phyloP scores from a whole-genome alignment of 2,888 invertebrate genomes.

The Protophormia terraenovae region DNA sequence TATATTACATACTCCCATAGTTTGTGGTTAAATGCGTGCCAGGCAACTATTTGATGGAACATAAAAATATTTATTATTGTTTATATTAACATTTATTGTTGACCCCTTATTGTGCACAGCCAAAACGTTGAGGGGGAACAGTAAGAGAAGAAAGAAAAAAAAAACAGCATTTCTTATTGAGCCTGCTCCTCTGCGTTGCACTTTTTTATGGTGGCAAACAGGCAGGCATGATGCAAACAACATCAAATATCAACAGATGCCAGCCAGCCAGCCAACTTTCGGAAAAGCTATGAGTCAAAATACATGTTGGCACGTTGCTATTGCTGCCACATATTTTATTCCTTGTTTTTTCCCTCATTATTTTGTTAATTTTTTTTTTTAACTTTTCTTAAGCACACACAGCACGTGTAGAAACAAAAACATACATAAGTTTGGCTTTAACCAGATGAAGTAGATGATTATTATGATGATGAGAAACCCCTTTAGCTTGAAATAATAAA shows the following conservation, averaged over 20 bases:
- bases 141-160: not conserved
- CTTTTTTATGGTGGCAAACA: slow-evolving; percentile 1
- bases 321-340: not conserved
- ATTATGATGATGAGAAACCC: not conserved
- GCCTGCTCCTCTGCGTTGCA: slow-evolving; percentile 8
- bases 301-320: slow-evolving; percentile 37
- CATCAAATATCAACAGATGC: slow-evolving; percentile 36
- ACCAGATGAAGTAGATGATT: slow-evolving; percentile 27
- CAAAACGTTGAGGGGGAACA: not conserved
- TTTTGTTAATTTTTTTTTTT: no score
- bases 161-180: slow-evolving; percentile 10
- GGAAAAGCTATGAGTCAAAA: slow-evolving; percentile 26
- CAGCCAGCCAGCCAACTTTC: slow-evolving; percentile 14
- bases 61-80: not conserved
- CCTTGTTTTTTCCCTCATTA: no score
- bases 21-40: not conserved
- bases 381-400: slow-evolving; percentile 14
- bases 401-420: slow-evolving; percentile 36
- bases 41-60: not conserved
- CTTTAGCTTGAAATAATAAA: slow-evolving; percentile 36
- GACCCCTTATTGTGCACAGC: not conserved
- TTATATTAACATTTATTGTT: slow-evolving; percentile 2
- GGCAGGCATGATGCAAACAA: not conserved
- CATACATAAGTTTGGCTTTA: slow-evolving; percentile 35
- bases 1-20: not conserved